Evolutionary conservation across 2,797 vertebrate species (phyloP).

Genomic region (Micropoecilia bifurca): DNA sequence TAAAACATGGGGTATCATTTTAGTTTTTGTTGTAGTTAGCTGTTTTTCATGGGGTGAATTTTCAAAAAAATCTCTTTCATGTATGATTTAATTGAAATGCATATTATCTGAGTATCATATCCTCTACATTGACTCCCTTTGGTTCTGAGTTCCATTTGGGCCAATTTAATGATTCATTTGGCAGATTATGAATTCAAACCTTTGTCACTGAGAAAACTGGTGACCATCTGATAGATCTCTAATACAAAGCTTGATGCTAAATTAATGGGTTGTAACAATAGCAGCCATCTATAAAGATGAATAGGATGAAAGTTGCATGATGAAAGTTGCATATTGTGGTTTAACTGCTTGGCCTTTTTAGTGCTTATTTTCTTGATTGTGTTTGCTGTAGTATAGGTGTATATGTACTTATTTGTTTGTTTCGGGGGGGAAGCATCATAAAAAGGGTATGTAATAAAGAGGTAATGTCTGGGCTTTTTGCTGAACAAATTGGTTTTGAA

Average conservation of each 20-base stretch:
- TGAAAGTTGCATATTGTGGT: neutral
- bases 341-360: neutral
- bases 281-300: neutral
- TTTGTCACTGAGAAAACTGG: neutral
- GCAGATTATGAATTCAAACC: neutral
- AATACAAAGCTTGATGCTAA: neutral
- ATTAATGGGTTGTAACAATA: neutral
- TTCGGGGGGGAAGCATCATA: neutral
- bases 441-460: neutral
- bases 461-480: neutral
- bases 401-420: neutral
- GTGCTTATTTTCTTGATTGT: neutral
- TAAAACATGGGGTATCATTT: neutral
- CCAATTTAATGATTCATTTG: neutral
- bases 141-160: neutral
- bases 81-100: neutral
- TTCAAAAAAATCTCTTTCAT: neutral
- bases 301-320: neutral
- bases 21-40: neutral
- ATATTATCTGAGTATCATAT: neutral
- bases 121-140: neutral
- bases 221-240: no score
- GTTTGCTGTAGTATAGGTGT: neutral
- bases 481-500: neutral
- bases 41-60: neutral